Conservation (phyloP, 2,888 invertebrate genomes). For the Drosophila quinaria region DNA sequence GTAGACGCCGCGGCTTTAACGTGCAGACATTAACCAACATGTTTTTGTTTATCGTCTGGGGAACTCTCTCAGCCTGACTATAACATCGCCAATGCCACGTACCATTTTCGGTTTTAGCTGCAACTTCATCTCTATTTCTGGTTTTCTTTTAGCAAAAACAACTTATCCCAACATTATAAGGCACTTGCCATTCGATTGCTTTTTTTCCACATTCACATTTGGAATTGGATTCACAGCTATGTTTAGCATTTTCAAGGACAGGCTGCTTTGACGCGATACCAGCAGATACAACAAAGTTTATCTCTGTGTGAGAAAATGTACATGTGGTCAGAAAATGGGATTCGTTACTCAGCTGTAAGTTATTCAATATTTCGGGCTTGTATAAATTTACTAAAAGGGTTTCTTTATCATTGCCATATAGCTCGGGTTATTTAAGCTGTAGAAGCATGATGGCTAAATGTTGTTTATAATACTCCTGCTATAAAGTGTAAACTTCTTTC, state of each 20-base stretch:
- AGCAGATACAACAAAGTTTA: slow-evolving; percentile 5
- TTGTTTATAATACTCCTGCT: slow-evolving; percentile 31
- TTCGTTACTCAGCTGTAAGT: slow-evolving; percentile 43
- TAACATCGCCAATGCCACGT: neutral
- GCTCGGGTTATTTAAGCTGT: slow-evolving; percentile 38
- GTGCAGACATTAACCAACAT: slow-evolving; percentile 61
- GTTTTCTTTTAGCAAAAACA: slow-evolving; percentile 19
- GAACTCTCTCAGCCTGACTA: slow-evolving; percentile 30
- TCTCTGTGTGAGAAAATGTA: slow-evolving; percentile 9
- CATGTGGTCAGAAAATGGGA: slow-evolving; percentile 5
- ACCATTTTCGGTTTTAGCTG: slow-evolving; percentile 1
- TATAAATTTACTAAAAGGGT: slow-evolving; percentile 70
- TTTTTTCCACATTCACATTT: slow-evolving; percentile 45
- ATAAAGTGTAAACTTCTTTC: neutral
- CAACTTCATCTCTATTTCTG: slow-evolving; percentile 1
- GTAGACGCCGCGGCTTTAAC: slow-evolving; percentile 37
- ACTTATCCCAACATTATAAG: slow-evolving; percentile 41
- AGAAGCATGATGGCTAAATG: slow-evolving; percentile 42
- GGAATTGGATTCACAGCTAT: slow-evolving; percentile 38
- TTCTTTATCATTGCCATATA: slow-evolving; percentile 30
- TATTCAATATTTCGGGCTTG: slow-evolving; percentile 63
- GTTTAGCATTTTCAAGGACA: slow-evolving; percentile 62
- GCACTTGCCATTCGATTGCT: slow-evolving; percentile 18
- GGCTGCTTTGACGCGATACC: slow-evolving; percentile 42
- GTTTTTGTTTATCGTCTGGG: slow-evolving; percentile 60